Evolutionary conservation across 2,113 vertebrate species (phyloP).

Genomic region (Thamnaconus septentrionalis): DNA sequence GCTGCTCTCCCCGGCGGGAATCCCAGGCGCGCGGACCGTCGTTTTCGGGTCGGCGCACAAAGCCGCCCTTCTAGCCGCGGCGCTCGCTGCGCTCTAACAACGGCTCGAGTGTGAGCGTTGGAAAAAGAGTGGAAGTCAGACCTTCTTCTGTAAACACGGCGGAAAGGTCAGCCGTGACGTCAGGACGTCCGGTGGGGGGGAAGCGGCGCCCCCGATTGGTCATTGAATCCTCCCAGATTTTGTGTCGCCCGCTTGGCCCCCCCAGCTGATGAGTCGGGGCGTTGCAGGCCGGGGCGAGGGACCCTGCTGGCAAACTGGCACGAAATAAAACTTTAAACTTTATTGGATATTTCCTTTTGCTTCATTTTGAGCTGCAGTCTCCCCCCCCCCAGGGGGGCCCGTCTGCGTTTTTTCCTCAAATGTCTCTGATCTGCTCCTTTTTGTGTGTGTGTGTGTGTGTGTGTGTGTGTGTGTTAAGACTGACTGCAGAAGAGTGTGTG

Average conservation of each 20-base stretch:
- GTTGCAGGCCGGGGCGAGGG: no score
- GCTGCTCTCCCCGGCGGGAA: conserved; percentile 5
- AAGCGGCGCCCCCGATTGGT: conserved; percentile 51
- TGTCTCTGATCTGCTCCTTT: conserved; percentile 36
- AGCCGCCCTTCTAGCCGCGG: conserved; percentile 72
- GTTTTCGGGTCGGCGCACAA: conserved; percentile 60
- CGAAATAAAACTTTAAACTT: conserved; percentile 40
- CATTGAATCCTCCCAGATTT: conserved; percentile 29
- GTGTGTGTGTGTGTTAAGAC: conserved; percentile 36
- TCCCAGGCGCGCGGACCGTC: conserved; percentile 26
- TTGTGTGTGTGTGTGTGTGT: conserved; percentile 8
- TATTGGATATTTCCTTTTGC: no score
- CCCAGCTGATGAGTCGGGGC: no score
- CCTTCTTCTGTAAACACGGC: conserved; percentile 71
- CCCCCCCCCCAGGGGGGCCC: not conserved
- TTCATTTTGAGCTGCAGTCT: conserved; percentile 36
- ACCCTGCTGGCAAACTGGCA: conserved; percentile 8
- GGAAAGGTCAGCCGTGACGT: conserved; percentile 75
- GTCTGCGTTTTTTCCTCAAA: conserved; percentile 13
- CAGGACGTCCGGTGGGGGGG: no score
- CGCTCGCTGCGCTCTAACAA: conserved; percentile 49
- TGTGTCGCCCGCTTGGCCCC: conserved; percentile 61
- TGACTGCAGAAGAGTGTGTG: conserved; percentile 56
- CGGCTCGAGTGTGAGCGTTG: conserved; percentile 67
- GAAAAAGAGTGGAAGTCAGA: conserved; percentile 72